Evolutionary conservation across 2,797 vertebrate genomes (phyloP).

Genomic region (Hozukius guyotensis): DNA sequence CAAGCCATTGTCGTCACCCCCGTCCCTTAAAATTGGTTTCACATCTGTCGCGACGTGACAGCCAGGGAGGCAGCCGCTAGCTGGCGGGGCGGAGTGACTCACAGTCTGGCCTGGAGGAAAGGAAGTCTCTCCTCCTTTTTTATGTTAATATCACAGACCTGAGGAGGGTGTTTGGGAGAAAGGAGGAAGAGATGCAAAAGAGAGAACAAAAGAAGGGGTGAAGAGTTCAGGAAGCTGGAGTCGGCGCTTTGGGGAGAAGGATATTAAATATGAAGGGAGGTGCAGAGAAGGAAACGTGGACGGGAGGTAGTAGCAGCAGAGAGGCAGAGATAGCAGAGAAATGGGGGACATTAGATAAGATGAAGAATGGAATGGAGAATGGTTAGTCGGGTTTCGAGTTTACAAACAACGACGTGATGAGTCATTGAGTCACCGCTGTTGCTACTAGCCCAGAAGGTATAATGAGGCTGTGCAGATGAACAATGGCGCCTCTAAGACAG

Average conservation of each 20-base stretch:
- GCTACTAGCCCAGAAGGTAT: conserved; percentile 60
- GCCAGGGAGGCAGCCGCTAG: conserved; percentile 46
- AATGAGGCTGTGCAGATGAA: conserved; percentile 73
- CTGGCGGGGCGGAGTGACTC: conserved; percentile 63
- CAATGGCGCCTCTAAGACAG: conserved; percentile 66
- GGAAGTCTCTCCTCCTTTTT: conserved; percentile 56
- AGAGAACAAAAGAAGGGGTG: conserved; percentile 70
- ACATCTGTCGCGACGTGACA: conserved; percentile 67
- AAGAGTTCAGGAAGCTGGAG: conserved; percentile 72
- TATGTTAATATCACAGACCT: conserved; percentile 69
- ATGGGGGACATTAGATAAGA: conserved; percentile 55
- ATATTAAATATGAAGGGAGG: conserved; percentile 77
- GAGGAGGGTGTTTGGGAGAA: conserved; percentile 47
- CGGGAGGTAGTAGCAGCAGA: conserved; percentile 22
- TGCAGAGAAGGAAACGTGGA: conserved; percentile 48
- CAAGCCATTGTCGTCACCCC: conserved; percentile 53
- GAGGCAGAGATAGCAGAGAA: conserved; percentile 53
- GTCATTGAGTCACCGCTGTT: conserved; percentile 73
- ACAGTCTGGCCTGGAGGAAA: conserved; percentile 55
- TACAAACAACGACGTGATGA: conserved; percentile 76
- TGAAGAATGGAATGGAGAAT: conserved; percentile 57
- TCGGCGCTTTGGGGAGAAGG: conserved; percentile 66
- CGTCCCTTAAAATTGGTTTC: conserved; percentile 62
- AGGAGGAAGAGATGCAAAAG: conserved; percentile 35
- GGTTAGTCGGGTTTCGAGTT: conserved; percentile 68